Evolutionary conservation across 2,797 vertebrate species (phyloP).

Genomic region (Dryobates pubescens): DNA sequence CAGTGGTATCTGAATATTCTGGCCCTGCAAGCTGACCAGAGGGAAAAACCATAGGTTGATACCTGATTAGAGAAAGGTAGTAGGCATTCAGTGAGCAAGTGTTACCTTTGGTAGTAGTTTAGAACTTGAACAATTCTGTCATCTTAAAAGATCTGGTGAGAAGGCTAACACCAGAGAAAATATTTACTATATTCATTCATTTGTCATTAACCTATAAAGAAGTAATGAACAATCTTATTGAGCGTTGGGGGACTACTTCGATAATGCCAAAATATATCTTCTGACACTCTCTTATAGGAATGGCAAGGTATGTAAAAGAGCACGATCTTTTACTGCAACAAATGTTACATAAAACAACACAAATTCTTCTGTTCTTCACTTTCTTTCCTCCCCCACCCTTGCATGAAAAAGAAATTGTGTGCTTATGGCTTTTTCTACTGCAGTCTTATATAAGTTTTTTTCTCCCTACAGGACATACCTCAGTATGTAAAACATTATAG

Average conservation of each 20-base stretch:
- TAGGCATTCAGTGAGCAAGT: neutral
- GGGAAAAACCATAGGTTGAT: neutral
- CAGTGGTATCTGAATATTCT: neutral
- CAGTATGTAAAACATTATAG: neutral
- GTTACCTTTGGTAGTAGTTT: neutral
- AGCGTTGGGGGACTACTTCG: neutral
- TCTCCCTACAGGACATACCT: neutral
- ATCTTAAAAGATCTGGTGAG: neutral
- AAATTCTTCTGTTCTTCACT: neutral
- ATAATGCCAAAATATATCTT: neutral
- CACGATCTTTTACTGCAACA: neutral
- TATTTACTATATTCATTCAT: neutral
- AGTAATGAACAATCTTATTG: neutral
- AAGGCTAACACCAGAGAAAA: neutral
- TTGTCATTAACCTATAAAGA: neutral
- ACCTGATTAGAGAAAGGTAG: neutral
- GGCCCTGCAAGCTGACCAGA: neutral
- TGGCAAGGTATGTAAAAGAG: neutral
- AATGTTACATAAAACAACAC: neutral
- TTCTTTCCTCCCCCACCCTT: neutral
- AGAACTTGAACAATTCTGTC: too few relatives aligned
- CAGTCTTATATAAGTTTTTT: neutral
- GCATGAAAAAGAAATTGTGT: neutral
- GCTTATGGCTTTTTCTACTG: neutral
- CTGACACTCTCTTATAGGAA: neutral